Percentiles rank a stretch among this genome's conserved stretches.
Evolutionary conservation across 2,888 invertebrate genomes (phyloP).

Genomic region (Vandiemenella viatica): DNA sequence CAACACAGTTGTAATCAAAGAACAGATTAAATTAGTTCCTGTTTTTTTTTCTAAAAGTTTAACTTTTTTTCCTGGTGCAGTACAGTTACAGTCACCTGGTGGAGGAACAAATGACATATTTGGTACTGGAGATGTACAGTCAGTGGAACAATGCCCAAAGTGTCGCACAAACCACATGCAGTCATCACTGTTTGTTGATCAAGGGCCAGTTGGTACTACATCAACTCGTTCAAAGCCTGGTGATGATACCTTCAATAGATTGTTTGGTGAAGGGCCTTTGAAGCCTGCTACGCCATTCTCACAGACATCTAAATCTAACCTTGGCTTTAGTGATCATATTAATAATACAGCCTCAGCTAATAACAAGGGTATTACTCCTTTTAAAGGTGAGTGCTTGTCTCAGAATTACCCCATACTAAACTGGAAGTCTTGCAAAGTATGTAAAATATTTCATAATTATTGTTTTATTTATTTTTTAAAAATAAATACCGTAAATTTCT

Average conservation of each 20-base stretch:
- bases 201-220: constrained; percentile 42
- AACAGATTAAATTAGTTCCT: no score
- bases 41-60: no score
- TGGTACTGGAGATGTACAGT: constrained; percentile 35
- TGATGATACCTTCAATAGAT: constrained; percentile 19
- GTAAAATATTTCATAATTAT: no score
- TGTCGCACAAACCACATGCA: constrained; percentile 24
- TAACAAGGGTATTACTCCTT: no score
- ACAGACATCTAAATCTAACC: neutral
- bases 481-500: no score
- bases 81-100: constrained; percentile 54
- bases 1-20: no score
- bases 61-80: no score
- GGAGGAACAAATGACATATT: constrained; percentile 55
- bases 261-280: constrained; percentile 14
- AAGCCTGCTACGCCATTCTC: neutral
- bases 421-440: no score
- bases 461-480: no score
- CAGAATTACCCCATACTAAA: no score
- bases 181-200: constrained; percentile 40
- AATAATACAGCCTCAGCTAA: no score
- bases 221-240: constrained; percentile 28
- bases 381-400: neutral
- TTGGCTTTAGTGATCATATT: neutral
- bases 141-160: constrained; percentile 35